These are phyloP conservation scores for Lathamus discolor DNA, from an alignment of 2,113 vertebrate species.

Conservation along the genomic window DNA sequence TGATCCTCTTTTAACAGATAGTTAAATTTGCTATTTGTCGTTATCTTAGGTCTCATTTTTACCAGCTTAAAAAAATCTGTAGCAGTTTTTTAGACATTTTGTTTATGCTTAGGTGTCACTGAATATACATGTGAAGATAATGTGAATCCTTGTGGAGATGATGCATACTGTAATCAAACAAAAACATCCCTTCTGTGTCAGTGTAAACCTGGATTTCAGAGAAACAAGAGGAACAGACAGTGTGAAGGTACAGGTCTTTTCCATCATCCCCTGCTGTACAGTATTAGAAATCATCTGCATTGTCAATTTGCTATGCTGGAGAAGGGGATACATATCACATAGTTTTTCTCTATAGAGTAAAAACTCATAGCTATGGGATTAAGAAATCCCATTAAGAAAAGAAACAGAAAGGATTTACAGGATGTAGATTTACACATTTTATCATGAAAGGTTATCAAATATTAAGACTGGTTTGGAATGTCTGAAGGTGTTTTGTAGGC, in stretches of 20 bases:
- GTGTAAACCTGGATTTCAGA: slow-evolving; percentile 93
- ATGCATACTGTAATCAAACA: slow-evolving; percentile 92
- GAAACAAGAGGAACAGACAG: slow-evolving; percentile 84
- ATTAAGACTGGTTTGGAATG: background rate
- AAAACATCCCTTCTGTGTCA: slow-evolving; percentile 86
- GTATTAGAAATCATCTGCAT: background rate
- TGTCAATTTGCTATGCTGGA: background rate
- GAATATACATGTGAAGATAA: slow-evolving; percentile 89
- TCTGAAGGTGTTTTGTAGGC: background rate
- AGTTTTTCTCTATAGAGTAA: background rate
- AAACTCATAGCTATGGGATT: background rate
- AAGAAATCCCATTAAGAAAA: background rate
- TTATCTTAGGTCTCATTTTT: background rate
- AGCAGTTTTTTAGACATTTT: background rate
- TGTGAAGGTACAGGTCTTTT: slow-evolving; percentile 88
- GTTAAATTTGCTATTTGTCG: background rate
- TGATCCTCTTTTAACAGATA: background rate
- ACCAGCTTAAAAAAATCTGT: background rate
- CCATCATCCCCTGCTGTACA: background rate
- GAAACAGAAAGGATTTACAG: background rate
- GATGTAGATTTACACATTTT: background rate
- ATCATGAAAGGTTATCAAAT: background rate
- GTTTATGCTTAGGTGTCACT: slow-evolving; percentile 73
- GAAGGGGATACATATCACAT: background rate
- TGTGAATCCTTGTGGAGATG: slow-evolving; percentile 92